phyloP scores from a whole-genome alignment of 1,140 invertebrate species.

The Sweltsa coloradensis region DNA sequence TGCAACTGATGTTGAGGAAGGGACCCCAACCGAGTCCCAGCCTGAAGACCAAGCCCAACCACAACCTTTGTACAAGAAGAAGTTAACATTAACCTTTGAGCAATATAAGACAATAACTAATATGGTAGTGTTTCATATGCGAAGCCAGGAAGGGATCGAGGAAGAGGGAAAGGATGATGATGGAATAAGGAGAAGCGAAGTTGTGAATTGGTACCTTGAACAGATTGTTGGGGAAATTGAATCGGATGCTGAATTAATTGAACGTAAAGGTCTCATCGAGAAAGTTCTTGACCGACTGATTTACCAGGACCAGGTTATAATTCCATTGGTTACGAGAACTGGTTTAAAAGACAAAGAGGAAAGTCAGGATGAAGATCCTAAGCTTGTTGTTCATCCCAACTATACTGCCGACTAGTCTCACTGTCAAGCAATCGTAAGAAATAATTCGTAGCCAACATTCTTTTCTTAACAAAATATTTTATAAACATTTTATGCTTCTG shows the following conservation, averaged over 20 bases:
- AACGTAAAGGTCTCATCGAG: slow-evolving; percentile 83
- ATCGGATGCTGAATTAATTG: slow-evolving; percentile 78
- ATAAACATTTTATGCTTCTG: too few relatives aligned
- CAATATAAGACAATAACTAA: slow-evolving; percentile 90
- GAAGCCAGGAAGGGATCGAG: slow-evolving; percentile 51
- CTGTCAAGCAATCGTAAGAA: too few relatives aligned
- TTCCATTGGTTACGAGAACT: slow-evolving; percentile 67
- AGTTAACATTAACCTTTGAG: slow-evolving; percentile 84
- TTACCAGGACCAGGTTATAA: slow-evolving; percentile 85
- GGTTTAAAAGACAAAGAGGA: slow-evolving; percentile 39
- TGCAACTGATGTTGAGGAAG: slow-evolving; percentile 12
- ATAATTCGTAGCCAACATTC: too few relatives aligned
- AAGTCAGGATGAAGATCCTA: slow-evolving; percentile 59
- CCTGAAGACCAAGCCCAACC: slow-evolving; percentile 21
- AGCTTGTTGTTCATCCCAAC: slow-evolving; percentile 92
- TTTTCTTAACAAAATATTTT: too few relatives aligned
- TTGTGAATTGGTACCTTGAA: slow-evolving; percentile 92
- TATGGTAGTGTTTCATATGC: slow-evolving; percentile 81
- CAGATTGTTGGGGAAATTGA: slow-evolving; percentile 81
- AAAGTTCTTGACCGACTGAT: slow-evolving; percentile 91
- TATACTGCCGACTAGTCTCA: slow-evolving; percentile 69
- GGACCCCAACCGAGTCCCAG: slow-evolving; percentile 16
- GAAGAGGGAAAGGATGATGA: slow-evolving; percentile 16
- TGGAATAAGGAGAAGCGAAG: slow-evolving; percentile 66
- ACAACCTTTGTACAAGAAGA: slow-evolving; percentile 48